A percentile compares a stretch with the other conserved stretches of the same genome.
Conservation (phyloP, 2,797 vertebrate genomes). For the Pipistrellus pygmaeus region DNA sequence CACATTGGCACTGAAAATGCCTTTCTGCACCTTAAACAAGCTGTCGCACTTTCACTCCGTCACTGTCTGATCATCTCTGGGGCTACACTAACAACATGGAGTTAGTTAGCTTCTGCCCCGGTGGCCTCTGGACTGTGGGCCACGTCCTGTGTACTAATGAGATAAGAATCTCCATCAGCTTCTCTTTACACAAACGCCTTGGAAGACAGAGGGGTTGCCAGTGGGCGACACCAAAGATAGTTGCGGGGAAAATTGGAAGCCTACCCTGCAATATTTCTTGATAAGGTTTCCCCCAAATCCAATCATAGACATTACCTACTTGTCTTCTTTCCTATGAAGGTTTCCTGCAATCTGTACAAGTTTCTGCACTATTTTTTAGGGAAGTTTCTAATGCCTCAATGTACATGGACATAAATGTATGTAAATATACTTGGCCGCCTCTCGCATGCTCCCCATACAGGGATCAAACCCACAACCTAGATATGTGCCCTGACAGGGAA, state of each 20-base stretch:
- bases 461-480: no score
- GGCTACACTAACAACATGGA: neutral
- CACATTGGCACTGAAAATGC: neutral
- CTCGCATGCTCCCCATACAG: no score
- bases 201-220: neutral
- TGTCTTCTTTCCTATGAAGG: neutral
- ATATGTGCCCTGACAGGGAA: no score
- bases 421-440: neutral
- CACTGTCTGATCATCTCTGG: conserved; percentile 57
- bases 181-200: neutral
- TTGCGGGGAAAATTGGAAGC: neutral
- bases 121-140: neutral
- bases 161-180: neutral
- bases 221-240: accelerated
- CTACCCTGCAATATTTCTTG: neutral
- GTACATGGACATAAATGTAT: neutral
- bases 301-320: neutral
- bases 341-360: neutral
- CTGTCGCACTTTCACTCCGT: conserved; percentile 39
- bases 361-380: neutral
- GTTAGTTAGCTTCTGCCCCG: neutral
- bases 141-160: neutral
- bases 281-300: neutral
- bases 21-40: neutral
- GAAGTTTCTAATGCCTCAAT: neutral